Base-by-base conservation (phyloP, 2,888 invertebrate genomes). In the Nemurella pictetii region DNA sequence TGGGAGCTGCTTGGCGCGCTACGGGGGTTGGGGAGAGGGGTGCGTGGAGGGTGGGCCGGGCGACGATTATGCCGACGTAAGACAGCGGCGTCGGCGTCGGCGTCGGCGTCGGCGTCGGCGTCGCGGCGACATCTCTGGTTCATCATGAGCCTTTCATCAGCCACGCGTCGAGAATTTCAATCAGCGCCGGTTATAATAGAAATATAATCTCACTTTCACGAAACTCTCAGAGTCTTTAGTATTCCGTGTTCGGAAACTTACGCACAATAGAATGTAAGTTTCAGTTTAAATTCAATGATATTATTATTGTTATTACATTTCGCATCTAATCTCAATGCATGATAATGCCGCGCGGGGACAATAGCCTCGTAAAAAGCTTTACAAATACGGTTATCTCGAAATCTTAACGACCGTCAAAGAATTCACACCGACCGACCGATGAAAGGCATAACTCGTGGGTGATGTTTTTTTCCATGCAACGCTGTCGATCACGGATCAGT, bases 301-400 rank as follows among this genome's bases (percentile, higher is more conserved):
- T 27, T 75, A 75, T 75, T 75, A 75, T 55, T 55, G 55, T 55
- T 55, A 55, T 55, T 55, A 55, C 55, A 20, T 55, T 55, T 55
- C 20, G 28, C 75, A 25, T 75, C 27, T 28, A 75, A 75, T 75
- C 75, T 75, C 2, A 75, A 75, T n/a, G 75, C 15, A 25, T 25
- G 28, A 75, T 75, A 75, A 75, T 27, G 75, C 26, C n/a, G 12
- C 28, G 55, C 28, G 26, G n/a, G 29, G n/a, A 75, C 75, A 75
- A 75, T 75, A 75, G 75, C 75, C 26, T 75, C 75, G 75, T 75
- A 75, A 75, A n/a, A 75, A 75, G 75, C 75, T 75, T 75, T 75
- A 25, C 75, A 75, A 75, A 78, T 30, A 75, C 7, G 75, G 75
- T 75, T 75, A 75, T 75, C 75, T 75, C 28, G 28, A 26, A 27